A percentile compares a stretch with the other conserved stretches of the same genome.
phyloP scores from a whole-genome alignment of 2,888 invertebrate species.

The Tenodera sinensis region DNA sequence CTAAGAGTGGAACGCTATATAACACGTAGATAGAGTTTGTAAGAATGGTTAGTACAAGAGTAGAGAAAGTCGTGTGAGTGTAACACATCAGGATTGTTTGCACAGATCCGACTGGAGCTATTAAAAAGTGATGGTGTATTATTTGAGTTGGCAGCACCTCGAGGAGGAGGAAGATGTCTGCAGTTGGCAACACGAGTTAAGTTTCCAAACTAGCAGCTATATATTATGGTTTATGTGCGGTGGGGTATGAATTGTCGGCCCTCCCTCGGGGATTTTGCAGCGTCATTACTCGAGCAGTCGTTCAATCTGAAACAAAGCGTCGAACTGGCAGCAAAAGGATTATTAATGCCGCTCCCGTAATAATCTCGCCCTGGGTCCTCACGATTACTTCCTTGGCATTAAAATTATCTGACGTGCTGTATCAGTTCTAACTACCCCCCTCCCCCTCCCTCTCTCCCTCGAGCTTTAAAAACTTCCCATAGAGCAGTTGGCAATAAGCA shows the following conservation, averaged over 20 bases:
- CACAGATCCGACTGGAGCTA: background rate
- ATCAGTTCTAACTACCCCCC: background rate
- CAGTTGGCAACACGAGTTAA: background rate
- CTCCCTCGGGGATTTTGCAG: background rate
- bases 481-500: too few relatives aligned
- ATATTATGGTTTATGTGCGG: background rate
- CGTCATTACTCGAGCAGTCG: background rate
- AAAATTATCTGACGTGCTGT: background rate
- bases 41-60: too few relatives aligned
- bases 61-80: too few relatives aligned
- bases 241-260: background rate
- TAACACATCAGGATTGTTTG: too few relatives aligned
- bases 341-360: background rate
- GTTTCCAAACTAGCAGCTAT: background rate
- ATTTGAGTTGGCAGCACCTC: too few relatives aligned
- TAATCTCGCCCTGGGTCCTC: background rate
- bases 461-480: background rate
- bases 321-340: background rate
- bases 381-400: background rate
- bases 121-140: background rate
- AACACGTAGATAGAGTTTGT: too few relatives aligned
- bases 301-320: background rate
- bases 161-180: background rate
- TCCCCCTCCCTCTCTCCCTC: too few relatives aligned
- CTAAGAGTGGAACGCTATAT: too few relatives aligned